Evolutionary conservation across 2,888 invertebrate species (phyloP).

Genomic region (Drosophila fungiperda): DNA sequence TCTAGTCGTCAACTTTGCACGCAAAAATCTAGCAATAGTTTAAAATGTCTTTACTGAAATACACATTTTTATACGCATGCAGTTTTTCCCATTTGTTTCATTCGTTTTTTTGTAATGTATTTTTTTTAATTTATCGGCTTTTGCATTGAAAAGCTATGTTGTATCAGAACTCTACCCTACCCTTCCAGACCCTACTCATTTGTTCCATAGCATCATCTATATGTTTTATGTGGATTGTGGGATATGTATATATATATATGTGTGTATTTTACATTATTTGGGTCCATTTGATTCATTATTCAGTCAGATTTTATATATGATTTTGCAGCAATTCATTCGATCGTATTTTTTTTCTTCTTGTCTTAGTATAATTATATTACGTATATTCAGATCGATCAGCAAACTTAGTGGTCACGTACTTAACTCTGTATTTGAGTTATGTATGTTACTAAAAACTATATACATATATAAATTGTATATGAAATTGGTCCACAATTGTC

Average conservation of each 20-base stretch:
- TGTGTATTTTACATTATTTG: constrained; percentile 7
- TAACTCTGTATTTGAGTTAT: not conserved
- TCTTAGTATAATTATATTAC: not conserved
- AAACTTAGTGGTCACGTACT: not conserved
- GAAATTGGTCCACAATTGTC: no score
- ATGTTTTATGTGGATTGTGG: not conserved
- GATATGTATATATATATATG: not conserved
- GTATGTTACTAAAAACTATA: not conserved
- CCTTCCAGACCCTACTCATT: no score
- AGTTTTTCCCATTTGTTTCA: not conserved
- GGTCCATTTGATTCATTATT: constrained; percentile 20
- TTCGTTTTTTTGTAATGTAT: not conserved
- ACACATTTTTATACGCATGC: not conserved
- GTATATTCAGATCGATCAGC: not conserved
- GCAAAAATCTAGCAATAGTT: not conserved
- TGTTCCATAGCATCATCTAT: not conserved
- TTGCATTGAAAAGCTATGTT: constrained; percentile 1
- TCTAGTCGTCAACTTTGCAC: not conserved
- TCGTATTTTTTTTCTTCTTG: not conserved
- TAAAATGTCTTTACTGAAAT: constrained; percentile 8
- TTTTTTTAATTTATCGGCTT: not conserved
- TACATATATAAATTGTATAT: not conserved
- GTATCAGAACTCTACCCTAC: not conserved
- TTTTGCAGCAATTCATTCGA: constrained; percentile 10
- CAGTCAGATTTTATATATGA: constrained; percentile 14